A percentile compares a stretch with the other conserved stretches of the same genome.
Evolutionary conservation across 2,113 vertebrate genomes (phyloP).

Genomic region (Mesitornis unicolor): DNA sequence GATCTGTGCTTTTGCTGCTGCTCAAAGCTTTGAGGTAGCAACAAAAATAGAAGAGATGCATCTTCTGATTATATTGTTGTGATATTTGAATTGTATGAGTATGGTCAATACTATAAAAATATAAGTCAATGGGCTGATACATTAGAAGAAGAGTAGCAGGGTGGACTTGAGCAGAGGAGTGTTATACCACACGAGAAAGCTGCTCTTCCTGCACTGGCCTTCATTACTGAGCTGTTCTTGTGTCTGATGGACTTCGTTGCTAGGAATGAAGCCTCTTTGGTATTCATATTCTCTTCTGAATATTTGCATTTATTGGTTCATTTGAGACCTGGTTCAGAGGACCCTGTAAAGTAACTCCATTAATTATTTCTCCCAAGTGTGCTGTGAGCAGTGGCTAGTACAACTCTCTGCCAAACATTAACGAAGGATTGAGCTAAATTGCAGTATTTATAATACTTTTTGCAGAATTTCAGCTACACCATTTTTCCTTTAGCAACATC

Average conservation of each 20-base stretch:
- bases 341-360: not conserved
- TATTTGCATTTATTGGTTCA: not conserved
- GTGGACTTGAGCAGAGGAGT: not conserved
- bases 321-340: not conserved
- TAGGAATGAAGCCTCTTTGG: not conserved
- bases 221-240: not conserved
- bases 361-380: not conserved
- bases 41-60: not conserved
- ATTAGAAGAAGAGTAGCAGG: not conserved
- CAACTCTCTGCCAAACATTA: not conserved
- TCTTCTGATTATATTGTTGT: not conserved
- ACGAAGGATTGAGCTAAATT: not conserved
- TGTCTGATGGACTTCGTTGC: not conserved
- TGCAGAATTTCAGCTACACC: not conserved
- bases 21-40: not conserved
- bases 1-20: not conserved
- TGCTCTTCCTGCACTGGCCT: not conserved
- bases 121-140: not conserved
- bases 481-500: not conserved
- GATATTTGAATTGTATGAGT: not conserved
- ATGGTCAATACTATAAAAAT: not conserved
- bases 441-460: not conserved
- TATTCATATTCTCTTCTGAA: accelerated
- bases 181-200: not conserved
- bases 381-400: not conserved